Base-by-base conservation (phyloP, 2,797 vertebrate genomes). In the Sebastes nivosus region DNA sequence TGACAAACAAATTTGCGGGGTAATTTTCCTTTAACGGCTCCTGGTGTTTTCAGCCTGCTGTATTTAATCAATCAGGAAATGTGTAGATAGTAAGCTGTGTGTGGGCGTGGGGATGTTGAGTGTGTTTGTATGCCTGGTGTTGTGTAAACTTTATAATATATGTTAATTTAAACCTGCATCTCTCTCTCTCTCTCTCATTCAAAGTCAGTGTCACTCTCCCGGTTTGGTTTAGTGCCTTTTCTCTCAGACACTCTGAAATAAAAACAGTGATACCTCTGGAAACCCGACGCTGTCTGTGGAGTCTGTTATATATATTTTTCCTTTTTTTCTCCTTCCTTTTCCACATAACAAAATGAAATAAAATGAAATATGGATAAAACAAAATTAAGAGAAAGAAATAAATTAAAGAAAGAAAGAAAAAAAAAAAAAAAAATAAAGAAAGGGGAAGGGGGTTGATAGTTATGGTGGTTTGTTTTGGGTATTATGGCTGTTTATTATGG, bases 151-250 rank as follows among this genome's bases (percentile, higher is more conserved):
- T 85, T 83, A 20, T 82, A 64, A 20, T 82, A 64, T 79, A 54
- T 84, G 82, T 89, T 89, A 10, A 68, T 87, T 86, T 82, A 69
- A 89, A 76, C 50, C 60, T 29, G 68, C 71, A 38, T 61, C 65
- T 30, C 58, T 66, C 60, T 30, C 38, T 32, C 38, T 24, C 24
- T 25, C 25, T n/a, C 34, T 81, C 85, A 80, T 72, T 84, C 72
- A 57, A 66, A 80, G 67, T 90, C 86, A 81, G 4, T 88, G 87
- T 93, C 84, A 87, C 89, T 90, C 93, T 91, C 79, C 86, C 68
- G 34, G 89, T 95, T 96, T 96, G 93, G 93, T 96, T 96, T 93
- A 95, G 96, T 96, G 96, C 95, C 96, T 96, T 95, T 96, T 95
- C 92, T 95, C 94, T 93, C 93, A 89, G 87, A 93, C 93, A 93